These are phyloP conservation scores for Sinodicranocentrus sp. DNA, from an alignment of 2,888 invertebrate species.

Conservation along the genomic window DNA sequence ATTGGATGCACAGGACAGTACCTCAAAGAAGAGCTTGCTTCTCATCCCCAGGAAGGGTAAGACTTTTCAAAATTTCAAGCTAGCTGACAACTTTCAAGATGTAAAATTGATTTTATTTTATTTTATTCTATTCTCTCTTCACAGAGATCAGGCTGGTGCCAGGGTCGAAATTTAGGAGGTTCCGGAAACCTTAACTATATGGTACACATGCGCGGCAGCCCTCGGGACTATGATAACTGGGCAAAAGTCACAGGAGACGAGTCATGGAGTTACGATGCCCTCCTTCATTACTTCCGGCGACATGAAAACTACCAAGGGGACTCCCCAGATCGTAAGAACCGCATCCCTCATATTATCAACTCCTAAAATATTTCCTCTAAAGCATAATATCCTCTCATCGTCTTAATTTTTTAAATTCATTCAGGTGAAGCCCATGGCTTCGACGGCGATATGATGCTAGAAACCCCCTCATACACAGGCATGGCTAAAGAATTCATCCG, in stretches of 20 bases:
- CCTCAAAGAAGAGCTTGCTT: conserved; percentile 67
- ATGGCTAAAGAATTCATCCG: conserved; percentile 71
- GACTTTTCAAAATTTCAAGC: not conserved
- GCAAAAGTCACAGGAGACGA: conserved; percentile 66
- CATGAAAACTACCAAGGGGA: conserved; percentile 70
- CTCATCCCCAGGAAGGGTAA: conserved; percentile 41
- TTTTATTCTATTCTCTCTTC: not conserved
- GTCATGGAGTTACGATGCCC: conserved; percentile 65
- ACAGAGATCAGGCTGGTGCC: conserved; percentile 52
- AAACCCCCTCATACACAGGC: conserved; percentile 68
- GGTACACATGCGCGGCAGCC: conserved; percentile 61
- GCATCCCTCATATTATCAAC: not conserved
- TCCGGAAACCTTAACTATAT: conserved; percentile 67
- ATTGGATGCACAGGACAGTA: conserved; percentile 67
- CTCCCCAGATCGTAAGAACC: conserved; percentile 41
- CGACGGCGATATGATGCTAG: conserved; percentile 66
- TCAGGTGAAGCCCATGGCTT: conserved; percentile 68
- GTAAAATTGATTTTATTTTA: not conserved
- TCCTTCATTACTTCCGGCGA: conserved; percentile 67
- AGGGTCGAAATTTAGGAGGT: conserved; percentile 61
- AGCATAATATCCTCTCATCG: no score
- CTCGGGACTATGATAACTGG: conserved; percentile 70
- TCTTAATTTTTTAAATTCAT: not conserved
- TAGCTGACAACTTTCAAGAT: not conserved
- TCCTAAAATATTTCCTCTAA: not conserved